Conservation (phyloP, 2,888 invertebrate species). For the Agapostemon virescens region DNA sequence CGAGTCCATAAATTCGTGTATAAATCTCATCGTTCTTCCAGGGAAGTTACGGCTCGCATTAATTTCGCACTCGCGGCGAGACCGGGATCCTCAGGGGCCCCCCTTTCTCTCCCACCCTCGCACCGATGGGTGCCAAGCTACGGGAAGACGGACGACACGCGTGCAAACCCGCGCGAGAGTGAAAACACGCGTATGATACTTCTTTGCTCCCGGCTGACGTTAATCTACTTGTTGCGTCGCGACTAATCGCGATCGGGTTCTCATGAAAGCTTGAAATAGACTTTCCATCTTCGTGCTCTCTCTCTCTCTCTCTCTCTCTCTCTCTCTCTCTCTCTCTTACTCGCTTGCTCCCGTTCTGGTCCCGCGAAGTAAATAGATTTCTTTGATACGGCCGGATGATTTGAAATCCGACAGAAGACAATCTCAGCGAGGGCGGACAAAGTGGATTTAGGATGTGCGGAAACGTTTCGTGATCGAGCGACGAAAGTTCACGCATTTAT, state of each 20-base stretch:
- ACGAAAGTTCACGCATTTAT: not conserved
- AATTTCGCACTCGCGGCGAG: constrained; percentile 62
- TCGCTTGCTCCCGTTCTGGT: not conserved
- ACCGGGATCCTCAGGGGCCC: constrained; percentile 43
- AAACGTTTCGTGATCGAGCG: constrained; percentile 3
- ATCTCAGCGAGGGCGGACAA: not conserved
- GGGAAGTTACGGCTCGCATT: constrained; percentile 66
- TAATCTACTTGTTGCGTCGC: constrained; percentile 24
- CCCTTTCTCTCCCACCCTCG: constrained; percentile 21
- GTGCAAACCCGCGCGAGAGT: constrained; percentile 24
- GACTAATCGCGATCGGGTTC: constrained; percentile 22
- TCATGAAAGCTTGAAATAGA: constrained; percentile 15
- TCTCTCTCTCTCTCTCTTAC: not conserved
- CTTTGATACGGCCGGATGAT: not conserved
- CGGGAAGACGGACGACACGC: constrained; percentile 58
- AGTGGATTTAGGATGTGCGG: not conserved
- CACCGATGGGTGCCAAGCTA: constrained; percentile 43
- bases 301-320: not conserved
- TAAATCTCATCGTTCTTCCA: constrained; percentile 61
- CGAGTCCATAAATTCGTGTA: constrained; percentile 63
- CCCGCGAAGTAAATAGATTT: not conserved
- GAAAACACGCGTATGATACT: constrained; percentile 30
- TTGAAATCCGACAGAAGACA: constrained; percentile 4
- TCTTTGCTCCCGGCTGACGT: constrained; percentile 29
- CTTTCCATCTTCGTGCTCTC: constrained; percentile 1